Conservation (phyloP, 2,888 invertebrate species). For the Cantharis lateralis region DNA sequence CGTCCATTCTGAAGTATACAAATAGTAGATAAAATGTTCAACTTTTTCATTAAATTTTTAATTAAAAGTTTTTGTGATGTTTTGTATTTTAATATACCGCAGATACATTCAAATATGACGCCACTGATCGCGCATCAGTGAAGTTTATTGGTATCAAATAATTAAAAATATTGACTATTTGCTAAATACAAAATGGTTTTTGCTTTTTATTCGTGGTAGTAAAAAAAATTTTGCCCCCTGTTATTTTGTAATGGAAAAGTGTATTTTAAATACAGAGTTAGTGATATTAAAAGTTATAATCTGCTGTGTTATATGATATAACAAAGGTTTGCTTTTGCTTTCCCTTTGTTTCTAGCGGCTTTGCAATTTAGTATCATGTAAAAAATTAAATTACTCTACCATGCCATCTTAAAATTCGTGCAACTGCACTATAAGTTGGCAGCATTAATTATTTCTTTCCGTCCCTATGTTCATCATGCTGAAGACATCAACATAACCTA, state of each 20-base stretch:
- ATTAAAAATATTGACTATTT: neutral
- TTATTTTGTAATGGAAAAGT: neutral
- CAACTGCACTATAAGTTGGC: too few relatives aligned
- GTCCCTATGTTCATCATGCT: too few relatives aligned
- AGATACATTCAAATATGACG: neutral
- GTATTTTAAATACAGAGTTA: neutral
- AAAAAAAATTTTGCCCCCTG: neutral
- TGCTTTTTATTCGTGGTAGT: neutral
- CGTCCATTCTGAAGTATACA: neutral
- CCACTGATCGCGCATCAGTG: neutral
- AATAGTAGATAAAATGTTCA: neutral
- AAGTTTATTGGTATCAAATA: neutral
- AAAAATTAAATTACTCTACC: neutral
- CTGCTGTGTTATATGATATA: neutral
- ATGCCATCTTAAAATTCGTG: too few relatives aligned
- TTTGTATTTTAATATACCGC: neutral
- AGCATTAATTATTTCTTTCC: too few relatives aligned
- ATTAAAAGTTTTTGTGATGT: neutral
- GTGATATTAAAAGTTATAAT: neutral
- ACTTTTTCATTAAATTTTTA: neutral
- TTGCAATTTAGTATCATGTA: neutral
- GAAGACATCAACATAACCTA: too few relatives aligned
- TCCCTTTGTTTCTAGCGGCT: neutral
- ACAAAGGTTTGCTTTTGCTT: neutral
- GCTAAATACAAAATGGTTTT: neutral